Percentiles rank a stretch among this genome's conserved stretches.
Conservation (phyloP, 35 echinoderm and acorn worm species). For the Ophiothrix spiculata region DNA sequence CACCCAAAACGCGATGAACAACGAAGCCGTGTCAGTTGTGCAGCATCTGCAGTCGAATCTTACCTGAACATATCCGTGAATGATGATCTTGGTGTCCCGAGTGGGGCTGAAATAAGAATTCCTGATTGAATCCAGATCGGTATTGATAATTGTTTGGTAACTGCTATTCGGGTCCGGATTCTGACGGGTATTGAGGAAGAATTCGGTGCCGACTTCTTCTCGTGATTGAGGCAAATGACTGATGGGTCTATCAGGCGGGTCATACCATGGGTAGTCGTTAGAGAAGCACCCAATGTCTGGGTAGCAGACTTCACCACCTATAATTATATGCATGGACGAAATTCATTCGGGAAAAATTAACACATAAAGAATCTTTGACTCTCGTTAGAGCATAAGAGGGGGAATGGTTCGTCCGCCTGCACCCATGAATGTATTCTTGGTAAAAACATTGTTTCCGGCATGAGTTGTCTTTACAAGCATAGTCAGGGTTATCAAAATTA, state of each 20-base stretch:
- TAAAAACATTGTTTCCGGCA: no score
- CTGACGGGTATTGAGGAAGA: slow-evolving; percentile 61
- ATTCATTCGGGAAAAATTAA: background rate
- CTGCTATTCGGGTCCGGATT: slow-evolving; percentile 14
- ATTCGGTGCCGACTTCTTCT: slow-evolving; percentile 60
- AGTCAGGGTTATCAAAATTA: no score
- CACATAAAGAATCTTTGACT: no score
- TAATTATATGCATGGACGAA: no score
- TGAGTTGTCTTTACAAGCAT: no score
- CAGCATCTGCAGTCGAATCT: no score
- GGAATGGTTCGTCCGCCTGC: no score
- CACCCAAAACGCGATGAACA: no score
- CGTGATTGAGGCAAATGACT: slow-evolving; percentile 62
- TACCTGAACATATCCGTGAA: slow-evolving; percentile 54
- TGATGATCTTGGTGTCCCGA: slow-evolving; percentile 59
- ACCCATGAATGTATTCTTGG: no score
- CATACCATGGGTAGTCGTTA: slow-evolving; percentile 67
- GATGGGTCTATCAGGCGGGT: slow-evolving; percentile 63
- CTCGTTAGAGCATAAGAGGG: no score
- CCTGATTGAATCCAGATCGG: slow-evolving; percentile 21
- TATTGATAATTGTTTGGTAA: background rate
- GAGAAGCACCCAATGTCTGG: slow-evolving; percentile 81
- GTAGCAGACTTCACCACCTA: slow-evolving; percentile 67
- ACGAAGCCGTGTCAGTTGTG: no score
- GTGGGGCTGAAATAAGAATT: slow-evolving; percentile 58